Evolutionary conservation across 2,113 vertebrate genomes (phyloP), one percentile per base, ranked within the genome.

Genomic region (Lepidiolamprologus cunningtoni): DNA sequence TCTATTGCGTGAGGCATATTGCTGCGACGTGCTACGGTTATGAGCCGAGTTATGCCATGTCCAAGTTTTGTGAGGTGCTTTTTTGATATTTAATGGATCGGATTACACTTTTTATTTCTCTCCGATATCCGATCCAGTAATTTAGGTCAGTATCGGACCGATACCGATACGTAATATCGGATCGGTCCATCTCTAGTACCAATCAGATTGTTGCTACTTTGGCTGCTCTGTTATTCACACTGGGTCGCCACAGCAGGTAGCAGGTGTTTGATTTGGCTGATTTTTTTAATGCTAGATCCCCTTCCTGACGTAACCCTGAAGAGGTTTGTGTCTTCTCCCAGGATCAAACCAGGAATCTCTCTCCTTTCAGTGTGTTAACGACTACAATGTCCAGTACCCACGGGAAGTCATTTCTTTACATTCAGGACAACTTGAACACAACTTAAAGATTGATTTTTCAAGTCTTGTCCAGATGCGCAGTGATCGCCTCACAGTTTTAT

Each of bases 1-100:
- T 53, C 50, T n/a, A 53, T 53, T 0, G 1, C 9, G 5, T 53
- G 50, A 53, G 1, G 17, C 19, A 53, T 1, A 53, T 1, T 53
- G 50, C 50, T 53, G 5, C 2, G 3, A 53, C 19, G 19, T 52
- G 19, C 50, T 52, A 52, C 0, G 2, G 50, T 52, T 52, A 3
- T 52, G 50, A 52, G 50, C 50, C 0, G 9, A 52, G 50, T 52
- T 52, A 52, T 5, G 50, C 50, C 19, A 5, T 52, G 50, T 52
- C 50, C 5, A 52, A n/a, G 50, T 52, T 53, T 53, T 53, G 9
- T n/a, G 52, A 53, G 19, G 52, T 53, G 5, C 19, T 53, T 53
- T 53, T 53, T 53, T 53, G 52, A 53, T 53, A 53, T 53, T 53
- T 53, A 53, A 53, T 2, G 19, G 52, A 53, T 53, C 0, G 1